Evolutionary conservation across 2,113 vertebrate genomes (phyloP).

Genomic region (Polypterus senegalus): DNA sequence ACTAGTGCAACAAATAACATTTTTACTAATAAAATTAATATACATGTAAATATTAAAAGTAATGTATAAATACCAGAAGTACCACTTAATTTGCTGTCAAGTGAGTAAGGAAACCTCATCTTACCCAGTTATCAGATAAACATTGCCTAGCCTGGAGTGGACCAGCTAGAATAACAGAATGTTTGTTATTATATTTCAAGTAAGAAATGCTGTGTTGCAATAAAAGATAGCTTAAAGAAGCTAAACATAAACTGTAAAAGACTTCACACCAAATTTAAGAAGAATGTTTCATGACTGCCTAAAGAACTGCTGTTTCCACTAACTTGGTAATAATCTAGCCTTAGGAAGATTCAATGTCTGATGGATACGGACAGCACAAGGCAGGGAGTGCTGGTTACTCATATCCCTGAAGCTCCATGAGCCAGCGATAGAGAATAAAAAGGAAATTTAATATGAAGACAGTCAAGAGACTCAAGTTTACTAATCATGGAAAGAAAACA

Average conservation of each 20-base stretch:
- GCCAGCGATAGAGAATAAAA: neutral
- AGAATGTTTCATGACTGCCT: neutral
- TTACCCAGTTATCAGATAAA: no score
- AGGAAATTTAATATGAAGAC: neutral
- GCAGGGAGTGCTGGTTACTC: neutral
- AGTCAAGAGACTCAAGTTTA: neutral
- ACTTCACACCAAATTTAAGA: neutral
- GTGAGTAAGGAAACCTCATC: no score
- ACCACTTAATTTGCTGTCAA: no score
- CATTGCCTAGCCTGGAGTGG: no score
- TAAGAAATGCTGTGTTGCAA: no score
- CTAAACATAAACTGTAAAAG: neutral
- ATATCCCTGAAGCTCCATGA: neutral
- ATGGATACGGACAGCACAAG: neutral
- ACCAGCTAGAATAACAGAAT: no score
- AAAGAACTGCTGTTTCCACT: neutral
- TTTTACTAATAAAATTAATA: no score
- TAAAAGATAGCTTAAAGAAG: neutral
- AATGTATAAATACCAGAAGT: no score
- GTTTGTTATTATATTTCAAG: no score
- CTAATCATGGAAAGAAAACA: no score
- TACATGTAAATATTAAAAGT: no score
- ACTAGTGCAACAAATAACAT: no score
- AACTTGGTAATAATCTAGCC: neutral
- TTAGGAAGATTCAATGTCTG: neutral